These are phyloP conservation scores for Leptinotarsa haldemani DNA, from an alignment of 2,888 invertebrate species.

Conservation along the genomic window DNA sequence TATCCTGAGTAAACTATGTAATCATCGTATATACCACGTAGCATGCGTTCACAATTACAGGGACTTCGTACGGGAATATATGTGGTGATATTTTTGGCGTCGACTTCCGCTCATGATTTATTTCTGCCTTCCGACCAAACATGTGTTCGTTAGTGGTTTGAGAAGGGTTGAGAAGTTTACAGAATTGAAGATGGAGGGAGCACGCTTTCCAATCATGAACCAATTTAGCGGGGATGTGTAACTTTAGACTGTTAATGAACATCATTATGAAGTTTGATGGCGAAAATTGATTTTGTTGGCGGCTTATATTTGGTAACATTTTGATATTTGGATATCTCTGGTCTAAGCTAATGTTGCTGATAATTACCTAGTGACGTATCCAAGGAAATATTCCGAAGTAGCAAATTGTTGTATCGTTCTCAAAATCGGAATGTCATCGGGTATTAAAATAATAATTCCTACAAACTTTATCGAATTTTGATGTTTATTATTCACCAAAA, in stretches of 20 bases:
- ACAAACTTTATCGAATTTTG: too few relatives aligned
- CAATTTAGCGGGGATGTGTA: conserved; percentile 1
- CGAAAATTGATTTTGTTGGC: background rate
- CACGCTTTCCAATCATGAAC: background rate
- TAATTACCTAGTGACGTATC: too few relatives aligned
- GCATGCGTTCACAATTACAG: conserved; percentile 34
- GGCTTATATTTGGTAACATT: background rate
- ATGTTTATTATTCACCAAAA: too few relatives aligned
- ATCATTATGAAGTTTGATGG: background rate
- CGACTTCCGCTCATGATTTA: conserved; percentile 6
- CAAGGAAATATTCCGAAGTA: too few relatives aligned
- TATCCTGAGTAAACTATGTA: conserved; percentile 30
- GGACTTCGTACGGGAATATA: conserved; percentile 17
- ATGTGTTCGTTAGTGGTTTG: background rate
- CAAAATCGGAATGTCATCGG: too few relatives aligned
- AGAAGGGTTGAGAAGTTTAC: background rate
- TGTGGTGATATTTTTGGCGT: conserved; percentile 25
- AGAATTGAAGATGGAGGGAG: background rate
- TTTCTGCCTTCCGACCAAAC: background rate
- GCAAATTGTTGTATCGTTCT: too few relatives aligned
- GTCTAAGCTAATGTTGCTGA: too few relatives aligned
- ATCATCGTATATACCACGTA: conserved; percentile 28
- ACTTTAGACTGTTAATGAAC: background rate
- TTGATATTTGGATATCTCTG: too few relatives aligned
- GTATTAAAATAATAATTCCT: too few relatives aligned